Conservation (phyloP, 2,888 invertebrate genomes). For the Drosophila lutescens region DNA sequence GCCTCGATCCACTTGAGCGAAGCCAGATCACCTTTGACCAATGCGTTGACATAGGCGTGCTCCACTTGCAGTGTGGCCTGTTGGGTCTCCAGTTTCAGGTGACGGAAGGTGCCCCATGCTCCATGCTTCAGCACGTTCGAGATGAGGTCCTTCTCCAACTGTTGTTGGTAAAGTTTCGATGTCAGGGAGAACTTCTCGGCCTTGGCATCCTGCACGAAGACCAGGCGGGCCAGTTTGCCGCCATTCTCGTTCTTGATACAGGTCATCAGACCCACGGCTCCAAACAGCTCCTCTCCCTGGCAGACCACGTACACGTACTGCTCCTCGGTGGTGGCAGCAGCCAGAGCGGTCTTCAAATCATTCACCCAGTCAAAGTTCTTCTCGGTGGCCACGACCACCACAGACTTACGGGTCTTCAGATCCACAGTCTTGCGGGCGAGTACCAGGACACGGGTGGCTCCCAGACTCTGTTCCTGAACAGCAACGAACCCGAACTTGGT, state of each 20-base stretch:
- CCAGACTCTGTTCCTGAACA: slow-evolving; percentile 88
- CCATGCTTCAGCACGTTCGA: slow-evolving; percentile 93
- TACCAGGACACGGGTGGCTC: slow-evolving; percentile 87
- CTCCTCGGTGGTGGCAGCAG: slow-evolving; percentile 86
- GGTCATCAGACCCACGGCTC: slow-evolving; percentile 94
- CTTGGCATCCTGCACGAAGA: slow-evolving; percentile 88
- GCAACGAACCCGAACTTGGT: slow-evolving; percentile 85
- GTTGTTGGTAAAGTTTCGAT: slow-evolving; percentile 87
- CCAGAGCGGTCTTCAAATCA: slow-evolving; percentile 90
- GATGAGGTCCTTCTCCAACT: slow-evolving; percentile 90
- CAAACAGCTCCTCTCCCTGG: slow-evolving; percentile 89
- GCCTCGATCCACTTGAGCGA: slow-evolving; percentile 97
- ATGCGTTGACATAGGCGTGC: slow-evolving; percentile 97
- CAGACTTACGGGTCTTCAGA: slow-evolving; percentile 82
- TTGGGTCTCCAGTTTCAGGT: slow-evolving; percentile 88
- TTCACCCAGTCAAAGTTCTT: slow-evolving; percentile 92
- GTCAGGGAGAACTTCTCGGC: slow-evolving; percentile 87
- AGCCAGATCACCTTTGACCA: slow-evolving; percentile 96
- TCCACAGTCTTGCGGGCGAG: slow-evolving; percentile 86
- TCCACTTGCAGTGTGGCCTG: slow-evolving; percentile 88
- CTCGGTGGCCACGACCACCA: slow-evolving; percentile 88
- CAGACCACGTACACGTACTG: slow-evolving; percentile 89
- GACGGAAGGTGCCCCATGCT: slow-evolving; percentile 94
- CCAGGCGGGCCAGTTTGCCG: slow-evolving; percentile 90
- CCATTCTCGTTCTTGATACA: slow-evolving; percentile 96